These are phyloP conservation scores for Montipora capitata DNA, from an alignment of 92 coral and sea anemone species.

Conservation along the genomic window DNA sequence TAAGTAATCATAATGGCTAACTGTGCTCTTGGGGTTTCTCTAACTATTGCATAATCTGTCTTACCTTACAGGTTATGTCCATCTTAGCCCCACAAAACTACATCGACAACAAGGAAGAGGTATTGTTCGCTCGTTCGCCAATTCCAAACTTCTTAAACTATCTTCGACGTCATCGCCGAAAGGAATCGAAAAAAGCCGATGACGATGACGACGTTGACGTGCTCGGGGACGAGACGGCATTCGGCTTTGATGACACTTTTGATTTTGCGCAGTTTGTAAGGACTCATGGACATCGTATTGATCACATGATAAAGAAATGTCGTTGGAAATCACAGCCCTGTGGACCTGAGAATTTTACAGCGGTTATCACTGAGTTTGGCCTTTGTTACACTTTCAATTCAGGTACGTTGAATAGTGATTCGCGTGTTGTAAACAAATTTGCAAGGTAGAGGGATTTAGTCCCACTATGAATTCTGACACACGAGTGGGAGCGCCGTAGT, in stretches of 20 bases:
- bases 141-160: constrained; percentile 95
- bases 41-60: background rate
- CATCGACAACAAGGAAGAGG: constrained; percentile 96
- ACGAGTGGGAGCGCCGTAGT: no score
- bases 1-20: no score
- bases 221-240: constrained; percentile 81
- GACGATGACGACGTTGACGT: constrained; percentile 88
- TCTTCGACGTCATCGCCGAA: constrained; percentile 77
- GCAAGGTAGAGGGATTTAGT: no score
- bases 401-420: constrained; percentile 34
- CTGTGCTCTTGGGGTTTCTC: no score
- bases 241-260: constrained; percentile 91
- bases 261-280: constrained; percentile 98
- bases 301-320: constrained; percentile 98
- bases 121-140: constrained; percentile 95
- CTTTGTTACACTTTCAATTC: constrained; percentile 97
- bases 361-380: constrained; percentile 98
- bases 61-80: constrained; percentile 89
- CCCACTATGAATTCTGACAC: no score
- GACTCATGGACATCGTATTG: constrained; percentile 99
- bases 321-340: constrained; percentile 98
- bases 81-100: constrained; percentile 97
- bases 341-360: constrained; percentile 98
- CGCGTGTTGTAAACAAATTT: background rate
- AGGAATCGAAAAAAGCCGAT: constrained; percentile 73